Conservation (phyloP, 2,113 vertebrate genomes). For the Neofelis nebulosa region DNA sequence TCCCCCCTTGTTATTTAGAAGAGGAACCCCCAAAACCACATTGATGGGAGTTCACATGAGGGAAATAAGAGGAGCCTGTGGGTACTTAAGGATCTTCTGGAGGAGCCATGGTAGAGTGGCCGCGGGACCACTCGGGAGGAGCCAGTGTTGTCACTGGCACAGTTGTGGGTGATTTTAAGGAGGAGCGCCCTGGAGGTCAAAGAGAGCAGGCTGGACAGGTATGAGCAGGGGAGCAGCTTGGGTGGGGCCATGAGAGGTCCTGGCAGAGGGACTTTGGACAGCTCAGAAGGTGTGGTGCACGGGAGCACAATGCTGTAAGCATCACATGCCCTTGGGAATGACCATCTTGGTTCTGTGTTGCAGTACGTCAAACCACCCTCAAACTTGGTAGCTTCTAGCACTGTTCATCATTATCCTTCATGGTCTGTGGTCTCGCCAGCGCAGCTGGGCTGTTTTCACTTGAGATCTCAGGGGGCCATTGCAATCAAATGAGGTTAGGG, state of each 20-base stretch:
- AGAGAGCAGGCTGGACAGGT: background rate
- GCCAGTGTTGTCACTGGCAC: no score
- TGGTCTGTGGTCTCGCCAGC: background rate
- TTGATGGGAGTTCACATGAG: background rate
- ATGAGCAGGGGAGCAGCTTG: no score
- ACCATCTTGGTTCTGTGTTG: background rate
- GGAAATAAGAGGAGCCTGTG: background rate
- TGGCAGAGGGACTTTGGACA: background rate
- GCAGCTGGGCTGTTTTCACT: background rate
- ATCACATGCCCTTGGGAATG: background rate
- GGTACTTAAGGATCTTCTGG: background rate
- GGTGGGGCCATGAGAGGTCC: background rate
- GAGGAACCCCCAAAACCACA: background rate
- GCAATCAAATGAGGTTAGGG: background rate
- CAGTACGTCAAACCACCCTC: background rate
- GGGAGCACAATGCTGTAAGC: accelerated
- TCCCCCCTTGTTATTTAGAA: background rate
- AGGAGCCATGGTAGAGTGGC: no score
- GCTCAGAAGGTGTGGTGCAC: background rate
- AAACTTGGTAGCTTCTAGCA: background rate
- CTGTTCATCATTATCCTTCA: no score
- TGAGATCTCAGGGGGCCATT: no score
- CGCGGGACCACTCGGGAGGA: accelerated
- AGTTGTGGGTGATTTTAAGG: background rate
- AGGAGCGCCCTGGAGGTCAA: background rate